phyloP scores from a whole-genome alignment of 2,113 vertebrate species.

The Erinaceus europaeus region DNA sequence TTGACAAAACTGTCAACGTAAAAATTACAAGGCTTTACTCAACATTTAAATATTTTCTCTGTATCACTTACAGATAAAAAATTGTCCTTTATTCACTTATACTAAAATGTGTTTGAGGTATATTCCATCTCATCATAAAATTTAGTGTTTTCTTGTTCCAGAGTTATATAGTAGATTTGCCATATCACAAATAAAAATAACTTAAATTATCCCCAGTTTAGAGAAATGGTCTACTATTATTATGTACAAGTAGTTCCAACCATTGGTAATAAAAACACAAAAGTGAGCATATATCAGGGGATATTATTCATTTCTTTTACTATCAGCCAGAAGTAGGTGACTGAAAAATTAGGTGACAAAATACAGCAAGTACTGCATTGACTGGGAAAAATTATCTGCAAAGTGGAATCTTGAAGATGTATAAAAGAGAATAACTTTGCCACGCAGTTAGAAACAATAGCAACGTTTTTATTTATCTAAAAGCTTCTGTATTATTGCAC shows the following conservation, averaged over 20 bases:
- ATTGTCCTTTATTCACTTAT: constrained; percentile 61
- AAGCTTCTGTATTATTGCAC: not conserved
- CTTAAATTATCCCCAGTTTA: constrained; percentile 71
- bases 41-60: constrained; percentile 78
- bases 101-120: constrained; percentile 53
- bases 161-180: constrained; percentile 39
- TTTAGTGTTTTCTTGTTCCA: constrained; percentile 61
- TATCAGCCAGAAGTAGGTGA: constrained; percentile 54
- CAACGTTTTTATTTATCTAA: constrained; percentile 13
- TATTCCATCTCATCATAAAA: constrained; percentile 74
- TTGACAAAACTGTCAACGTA: constrained; percentile 80
- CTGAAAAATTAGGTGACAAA: constrained; percentile 70
- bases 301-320: constrained; percentile 49
- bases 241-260: constrained; percentile 35
- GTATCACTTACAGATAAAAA: constrained; percentile 76
- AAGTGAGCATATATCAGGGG: not conserved
- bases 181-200: constrained; percentile 74
- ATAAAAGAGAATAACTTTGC: constrained; percentile 24
- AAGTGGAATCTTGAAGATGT: constrained; percentile 45
- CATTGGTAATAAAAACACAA: constrained; percentile 51
- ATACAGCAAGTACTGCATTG: constrained; percentile 39
- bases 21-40: constrained; percentile 79
- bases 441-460: not conserved
- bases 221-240: constrained; percentile 64
- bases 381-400: constrained; percentile 14